Evolutionary conservation across 2,888 invertebrate species (phyloP).

Genomic region (Lasiommata megera): DNA sequence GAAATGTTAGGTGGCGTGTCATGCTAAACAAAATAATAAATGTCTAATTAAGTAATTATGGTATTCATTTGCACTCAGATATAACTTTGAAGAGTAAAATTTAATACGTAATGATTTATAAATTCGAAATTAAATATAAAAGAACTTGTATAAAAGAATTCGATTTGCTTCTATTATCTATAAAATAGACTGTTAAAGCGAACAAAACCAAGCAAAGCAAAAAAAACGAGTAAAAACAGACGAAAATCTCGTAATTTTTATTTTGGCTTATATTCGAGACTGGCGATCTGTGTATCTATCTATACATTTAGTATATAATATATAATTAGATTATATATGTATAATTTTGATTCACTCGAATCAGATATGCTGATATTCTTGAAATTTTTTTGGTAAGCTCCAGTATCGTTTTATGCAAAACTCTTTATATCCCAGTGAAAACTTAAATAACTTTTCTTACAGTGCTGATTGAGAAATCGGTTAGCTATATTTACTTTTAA

Average conservation of each 20-base stretch:
- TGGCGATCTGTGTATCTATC: not conserved
- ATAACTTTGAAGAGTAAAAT: too few species aligned
- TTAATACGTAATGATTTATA: too few species aligned
- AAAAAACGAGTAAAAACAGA: not conserved
- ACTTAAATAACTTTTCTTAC: conserved; percentile 16
- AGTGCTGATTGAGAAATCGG: conserved; percentile 27
- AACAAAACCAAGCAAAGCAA: not conserved
- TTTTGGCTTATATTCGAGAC: not conserved
- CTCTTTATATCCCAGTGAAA: conserved; percentile 13
- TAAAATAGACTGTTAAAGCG: too few species aligned
- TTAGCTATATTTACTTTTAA: conserved; percentile 31
- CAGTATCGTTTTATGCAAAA: not conserved
- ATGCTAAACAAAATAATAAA: too few species aligned
- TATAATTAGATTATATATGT: too few species aligned
- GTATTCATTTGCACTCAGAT: too few species aligned
- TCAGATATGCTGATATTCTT: not conserved
- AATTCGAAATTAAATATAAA: too few species aligned
- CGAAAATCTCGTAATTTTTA: not conserved
- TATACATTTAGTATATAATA: not conserved
- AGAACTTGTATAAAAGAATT: too few species aligned
- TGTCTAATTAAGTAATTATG: too few species aligned
- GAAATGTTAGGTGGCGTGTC: too few species aligned
- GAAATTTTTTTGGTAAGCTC: not conserved
- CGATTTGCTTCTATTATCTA: too few species aligned
- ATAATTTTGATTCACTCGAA: too few species aligned